Evolutionary conservation across 2,888 invertebrate species (phyloP), one percentile per base, ranked within the genome.

Genomic region (Ischnus inquisitorius): DNA sequence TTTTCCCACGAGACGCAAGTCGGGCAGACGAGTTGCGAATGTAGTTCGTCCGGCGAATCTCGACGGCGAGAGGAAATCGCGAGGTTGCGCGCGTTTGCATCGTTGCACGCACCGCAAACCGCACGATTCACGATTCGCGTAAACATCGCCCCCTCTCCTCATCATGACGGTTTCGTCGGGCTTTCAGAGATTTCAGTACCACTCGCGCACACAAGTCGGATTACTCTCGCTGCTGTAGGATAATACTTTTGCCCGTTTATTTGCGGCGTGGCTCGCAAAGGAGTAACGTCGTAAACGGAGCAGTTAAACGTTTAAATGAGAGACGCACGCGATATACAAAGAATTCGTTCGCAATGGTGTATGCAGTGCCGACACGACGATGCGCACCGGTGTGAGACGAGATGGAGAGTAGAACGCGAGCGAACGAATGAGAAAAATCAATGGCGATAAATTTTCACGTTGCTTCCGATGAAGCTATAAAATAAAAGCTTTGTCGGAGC

Each of bases 221-320:
- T 69, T 64, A 28, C 28, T 25, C 60, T 60, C 67, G 34, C 25
- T 79, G 69, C 65, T 76, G 74, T 65, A n/a, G 64, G 74, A 80
- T 81, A 78, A 84, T 81, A 78, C 74, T 78, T 77, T 81, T 74
- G 69, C 78, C 78, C 78, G 74, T 84, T 84, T 81, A 84, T 72
- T 65, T 48, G 69, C 81, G 54, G 25, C 43, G 69, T 77, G 68
- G 77, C 54, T 80, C 41, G 76, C 79, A 60, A 68, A 77, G 69
- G 75, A 68, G 68, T 39, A 75, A 65, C 80, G 79, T 87, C 89
- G 87, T 89, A 88, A 89, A 89, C 86, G 84, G 57, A 85, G 87
- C 85, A 87, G 88, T 88, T 88, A 88, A 88, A 87, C 81, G 69
- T 79, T 85, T 71, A 82, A 86, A 88, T 85, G 85, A 87, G 87